Base-by-base conservation (phyloP, 1,140 invertebrate genomes). In the Scylla paramamosain region DNA sequence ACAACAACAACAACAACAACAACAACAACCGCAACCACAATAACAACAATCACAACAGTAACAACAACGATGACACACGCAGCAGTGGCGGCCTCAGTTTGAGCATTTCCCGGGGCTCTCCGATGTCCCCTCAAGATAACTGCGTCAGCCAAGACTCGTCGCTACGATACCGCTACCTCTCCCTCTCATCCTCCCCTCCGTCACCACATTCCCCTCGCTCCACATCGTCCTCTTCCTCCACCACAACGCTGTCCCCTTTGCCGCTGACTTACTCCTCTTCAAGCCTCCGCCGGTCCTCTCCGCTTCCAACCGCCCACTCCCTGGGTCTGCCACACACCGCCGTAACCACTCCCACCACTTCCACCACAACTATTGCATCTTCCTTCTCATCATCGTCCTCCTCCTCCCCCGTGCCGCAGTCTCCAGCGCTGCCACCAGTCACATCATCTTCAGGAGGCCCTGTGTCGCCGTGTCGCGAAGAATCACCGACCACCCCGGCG, bases 171-270 rank as follows among this genome's bases (percentile, higher is more conserved):
- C 93, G 82, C 31, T 93, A 93, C 52, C 59, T 93, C 25, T 46
- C 91, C 14, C 92, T 93, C 4, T 89, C 95, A 39, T 90, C 91
- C 82, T 96, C 95, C 20, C 94, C 95, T 31, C 89, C 91, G 20
- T 95, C 83, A 28, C 94, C 94, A 28, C 52, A 48, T 46, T 86
- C 91, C 31, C 91, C 92, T 39, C 88, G 29, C 12, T 87, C 92
- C n/a, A 39, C 88, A 48, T 92, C 95, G 0, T 95, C 94, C 10
- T 91, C 89, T 7, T 89, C 92, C 29, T 91, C 92, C n/a, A 91
- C 95, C 12, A 82, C 86, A 52, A 77, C 67, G 2, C 67, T 77
- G 16, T 89, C 93, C 25, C 82, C 82, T 46, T 89, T 88, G 16
- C 52, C 95, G 86, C 45, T 91, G n/a, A 91, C 91, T n/a, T 92